Percentiles rank a stretch among this genome's conserved stretches.
These are phyloP conservation scores for Propsilocerus akamusi DNA, from an alignment of 1,140 invertebrate genomes.

Conservation along the genomic window DNA sequence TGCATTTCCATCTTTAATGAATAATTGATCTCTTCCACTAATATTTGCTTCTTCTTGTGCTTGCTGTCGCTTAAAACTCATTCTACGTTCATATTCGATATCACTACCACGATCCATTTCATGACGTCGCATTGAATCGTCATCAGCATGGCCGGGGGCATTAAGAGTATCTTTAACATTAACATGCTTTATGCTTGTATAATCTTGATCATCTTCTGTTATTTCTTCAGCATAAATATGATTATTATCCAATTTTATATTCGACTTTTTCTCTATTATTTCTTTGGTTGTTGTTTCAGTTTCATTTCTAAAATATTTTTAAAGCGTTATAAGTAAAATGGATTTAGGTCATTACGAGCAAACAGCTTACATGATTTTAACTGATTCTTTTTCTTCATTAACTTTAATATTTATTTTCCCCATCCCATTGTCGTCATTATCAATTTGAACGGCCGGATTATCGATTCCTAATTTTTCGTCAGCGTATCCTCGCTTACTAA, in stretches of 20 bases:
- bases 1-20: slow-evolving; percentile 62
- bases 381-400: neutral
- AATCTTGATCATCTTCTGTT: slow-evolving; percentile 30
- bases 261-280: neutral
- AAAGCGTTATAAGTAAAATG: neutral
- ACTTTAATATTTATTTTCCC: neutral
- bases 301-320: neutral
- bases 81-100: slow-evolving; percentile 23
- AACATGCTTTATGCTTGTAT: slow-evolving; percentile 26
- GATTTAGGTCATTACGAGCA: neutral
- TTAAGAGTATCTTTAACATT: slow-evolving; percentile 22
- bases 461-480: slow-evolving; percentile 19
- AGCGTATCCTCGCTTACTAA: slow-evolving; percentile 32
- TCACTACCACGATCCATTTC: slow-evolving; percentile 60
- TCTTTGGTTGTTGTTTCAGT: slow-evolving; percentile 1
- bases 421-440: neutral
- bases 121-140: slow-evolving; percentile 49
- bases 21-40: slow-evolving; percentile 42
- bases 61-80: slow-evolving; percentile 17
- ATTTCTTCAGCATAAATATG: slow-evolving; percentile 37
- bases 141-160: slow-evolving; percentile 28
- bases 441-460: slow-evolving; percentile 5
- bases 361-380: neutral
- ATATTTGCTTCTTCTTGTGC: slow-evolving; percentile 12
- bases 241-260: slow-evolving; percentile 1